Conservation (phyloP, 2,113 vertebrate species). For the Phrynocephalus versicolor region DNA sequence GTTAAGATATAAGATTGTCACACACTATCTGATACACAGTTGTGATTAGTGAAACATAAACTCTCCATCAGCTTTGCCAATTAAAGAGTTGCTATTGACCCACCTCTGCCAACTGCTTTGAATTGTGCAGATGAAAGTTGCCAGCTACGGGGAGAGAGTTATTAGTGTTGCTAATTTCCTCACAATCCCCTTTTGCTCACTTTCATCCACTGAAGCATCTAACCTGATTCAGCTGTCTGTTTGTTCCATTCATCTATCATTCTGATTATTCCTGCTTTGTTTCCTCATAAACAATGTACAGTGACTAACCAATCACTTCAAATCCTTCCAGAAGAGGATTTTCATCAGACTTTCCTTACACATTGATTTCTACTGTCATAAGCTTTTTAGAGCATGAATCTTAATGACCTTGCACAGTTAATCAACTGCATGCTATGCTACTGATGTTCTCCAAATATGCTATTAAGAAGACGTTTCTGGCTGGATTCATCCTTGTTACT, state of each 20-base stretch:
- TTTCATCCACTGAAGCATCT: background rate
- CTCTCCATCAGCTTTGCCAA: background rate
- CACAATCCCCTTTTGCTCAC: background rate
- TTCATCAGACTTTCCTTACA: background rate
- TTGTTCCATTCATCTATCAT: background rate
- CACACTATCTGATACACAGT: background rate
- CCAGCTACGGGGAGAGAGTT: background rate
- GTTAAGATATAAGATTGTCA: background rate
- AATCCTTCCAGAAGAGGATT: background rate
- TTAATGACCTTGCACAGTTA: slow-evolving; percentile 15
- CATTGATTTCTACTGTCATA: slow-evolving; percentile 9
- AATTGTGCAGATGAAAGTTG: background rate
- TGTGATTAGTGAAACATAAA: background rate
- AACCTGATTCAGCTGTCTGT: background rate
- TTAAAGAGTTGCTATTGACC: background rate
- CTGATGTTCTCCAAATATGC: background rate
- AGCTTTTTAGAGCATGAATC: background rate
- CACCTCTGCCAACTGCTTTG: background rate
- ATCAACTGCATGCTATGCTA: background rate
- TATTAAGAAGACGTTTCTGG: background rate
- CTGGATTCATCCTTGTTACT: background rate
- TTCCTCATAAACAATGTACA: background rate
- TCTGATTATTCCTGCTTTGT: background rate
- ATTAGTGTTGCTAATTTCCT: background rate
- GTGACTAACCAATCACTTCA: background rate